Percentiles rank a stretch among this genome's conserved stretches.
Conservation (phyloP, 2,113 vertebrate species). For the Notechis scutatus region DNA sequence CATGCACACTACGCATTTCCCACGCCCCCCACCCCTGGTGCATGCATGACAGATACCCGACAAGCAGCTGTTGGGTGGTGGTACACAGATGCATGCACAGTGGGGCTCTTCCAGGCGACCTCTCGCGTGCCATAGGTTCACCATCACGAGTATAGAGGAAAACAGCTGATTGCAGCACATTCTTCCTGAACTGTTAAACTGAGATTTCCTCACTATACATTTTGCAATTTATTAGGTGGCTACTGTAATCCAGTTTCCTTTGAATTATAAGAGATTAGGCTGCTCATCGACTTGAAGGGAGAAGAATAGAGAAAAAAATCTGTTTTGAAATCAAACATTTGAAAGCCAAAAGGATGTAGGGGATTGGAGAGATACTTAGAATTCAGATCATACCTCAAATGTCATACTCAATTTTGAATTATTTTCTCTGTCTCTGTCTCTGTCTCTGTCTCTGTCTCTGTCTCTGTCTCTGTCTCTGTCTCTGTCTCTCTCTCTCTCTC, state of each 20-base stretch:
- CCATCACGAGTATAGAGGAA: not conserved
- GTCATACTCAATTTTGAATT: not conserved
- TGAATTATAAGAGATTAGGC: constrained; percentile 17
- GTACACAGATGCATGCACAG: too few relatives aligned
- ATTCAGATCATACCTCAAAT: not conserved
- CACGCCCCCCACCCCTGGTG: too few relatives aligned
- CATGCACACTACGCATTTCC: too few relatives aligned
- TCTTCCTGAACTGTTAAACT: not conserved
- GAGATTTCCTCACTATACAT: not conserved
- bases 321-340: not conserved
- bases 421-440: too few relatives aligned
- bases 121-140: too few relatives aligned
- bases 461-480: too few relatives aligned
- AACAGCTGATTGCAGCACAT: not conserved
- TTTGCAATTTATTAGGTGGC: not conserved
- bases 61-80: too few relatives aligned
- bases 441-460: too few relatives aligned
- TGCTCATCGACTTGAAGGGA: not conserved
- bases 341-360: not conserved
- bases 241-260: not conserved
- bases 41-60: too few relatives aligned
- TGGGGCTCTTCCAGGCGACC: too few relatives aligned
- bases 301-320: not conserved
- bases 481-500: too few relatives aligned
- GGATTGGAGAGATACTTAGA: not conserved